Percentiles rank a stretch among this genome's conserved stretches.
Conservation (phyloP, 2,888 invertebrate species). For the Mythimna loreyi region DNA sequence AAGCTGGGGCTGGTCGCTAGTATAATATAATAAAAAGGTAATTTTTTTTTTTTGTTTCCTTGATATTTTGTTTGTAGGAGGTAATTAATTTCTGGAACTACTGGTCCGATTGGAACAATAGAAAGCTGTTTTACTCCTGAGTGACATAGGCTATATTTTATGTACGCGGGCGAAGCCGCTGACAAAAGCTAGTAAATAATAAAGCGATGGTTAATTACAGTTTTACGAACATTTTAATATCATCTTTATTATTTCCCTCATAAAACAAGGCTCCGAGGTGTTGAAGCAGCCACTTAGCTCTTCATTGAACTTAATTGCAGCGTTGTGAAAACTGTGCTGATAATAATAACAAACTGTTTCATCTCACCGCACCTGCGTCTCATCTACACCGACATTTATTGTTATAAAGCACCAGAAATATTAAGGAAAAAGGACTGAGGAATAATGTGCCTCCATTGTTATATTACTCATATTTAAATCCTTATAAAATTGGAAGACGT, state of each 20-base stretch:
- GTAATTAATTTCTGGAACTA: too few relatives aligned
- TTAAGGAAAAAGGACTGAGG: background rate
- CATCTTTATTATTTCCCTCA: slow-evolving; percentile 4
- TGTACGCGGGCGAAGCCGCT: too few relatives aligned
- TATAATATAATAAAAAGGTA: too few relatives aligned
- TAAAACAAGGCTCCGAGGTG: slow-evolving; percentile 5
- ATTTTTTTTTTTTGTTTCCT: too few relatives aligned
- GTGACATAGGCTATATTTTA: too few relatives aligned
- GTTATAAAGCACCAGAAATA: slow-evolving; percentile 20
- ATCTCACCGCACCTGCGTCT: slow-evolving; percentile 13
- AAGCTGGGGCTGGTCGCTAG: too few relatives aligned
- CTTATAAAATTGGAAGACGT: slow-evolving; percentile 1
- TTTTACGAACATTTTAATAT: slow-evolving; percentile 12
- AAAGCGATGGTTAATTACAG: background rate
- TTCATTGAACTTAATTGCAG: slow-evolving; percentile 21
- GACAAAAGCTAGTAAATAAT: too few relatives aligned
- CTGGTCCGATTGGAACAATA: too few relatives aligned
- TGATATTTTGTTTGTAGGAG: too few relatives aligned
- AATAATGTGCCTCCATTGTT: slow-evolving; percentile 15
- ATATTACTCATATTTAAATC: background rate
- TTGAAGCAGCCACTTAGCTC: slow-evolving; percentile 23
- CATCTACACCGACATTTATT: slow-evolving; percentile 38
- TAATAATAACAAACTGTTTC: slow-evolving; percentile 7
- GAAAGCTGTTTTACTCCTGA: too few relatives aligned
- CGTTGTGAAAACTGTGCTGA: slow-evolving; percentile 15